Conservation (phyloP, 2,113 vertebrate species). For the Orcinus orca region DNA sequence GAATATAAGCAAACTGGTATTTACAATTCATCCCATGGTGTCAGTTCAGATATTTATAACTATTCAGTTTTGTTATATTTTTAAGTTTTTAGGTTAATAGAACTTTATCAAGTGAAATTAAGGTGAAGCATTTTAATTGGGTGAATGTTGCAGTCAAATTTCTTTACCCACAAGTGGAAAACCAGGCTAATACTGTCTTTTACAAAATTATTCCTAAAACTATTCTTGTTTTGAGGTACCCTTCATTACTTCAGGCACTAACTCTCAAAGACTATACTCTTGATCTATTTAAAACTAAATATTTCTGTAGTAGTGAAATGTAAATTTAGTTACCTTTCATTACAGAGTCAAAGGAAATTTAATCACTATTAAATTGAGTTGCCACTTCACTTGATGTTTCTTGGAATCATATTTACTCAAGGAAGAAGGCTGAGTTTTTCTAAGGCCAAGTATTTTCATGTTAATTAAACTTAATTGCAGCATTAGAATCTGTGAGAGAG, state of each 20-base stretch:
- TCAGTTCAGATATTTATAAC: not conserved
- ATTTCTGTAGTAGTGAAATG: not conserved
- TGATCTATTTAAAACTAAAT: slow-evolving; percentile 22
- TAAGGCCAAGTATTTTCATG: slow-evolving; percentile 22
- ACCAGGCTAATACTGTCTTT: not conserved
- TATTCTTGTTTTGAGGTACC: not conserved
- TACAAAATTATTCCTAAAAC: not conserved
- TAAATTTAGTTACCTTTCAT: slow-evolving; percentile 38
- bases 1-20: not conserved
- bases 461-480: slow-evolving; percentile 57
- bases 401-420: slow-evolving; percentile 61
- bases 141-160: not conserved
- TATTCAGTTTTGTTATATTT: not conserved
- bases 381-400: slow-evolving; percentile 43
- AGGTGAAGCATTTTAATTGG: not conserved
- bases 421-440: slow-evolving; percentile 28
- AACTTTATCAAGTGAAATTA: not conserved
- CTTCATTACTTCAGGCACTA: not conserved
- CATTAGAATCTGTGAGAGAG: not conserved
- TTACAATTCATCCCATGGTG: not conserved
- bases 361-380: slow-evolving; percentile 49
- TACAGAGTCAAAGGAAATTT: slow-evolving; percentile 37
- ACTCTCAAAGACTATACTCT: not conserved
- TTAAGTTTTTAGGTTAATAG: not conserved
- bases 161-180: not conserved